Evolutionary conservation across 2,888 invertebrate genomes (phyloP).

Genomic region (Drosophila mimetica): DNA sequence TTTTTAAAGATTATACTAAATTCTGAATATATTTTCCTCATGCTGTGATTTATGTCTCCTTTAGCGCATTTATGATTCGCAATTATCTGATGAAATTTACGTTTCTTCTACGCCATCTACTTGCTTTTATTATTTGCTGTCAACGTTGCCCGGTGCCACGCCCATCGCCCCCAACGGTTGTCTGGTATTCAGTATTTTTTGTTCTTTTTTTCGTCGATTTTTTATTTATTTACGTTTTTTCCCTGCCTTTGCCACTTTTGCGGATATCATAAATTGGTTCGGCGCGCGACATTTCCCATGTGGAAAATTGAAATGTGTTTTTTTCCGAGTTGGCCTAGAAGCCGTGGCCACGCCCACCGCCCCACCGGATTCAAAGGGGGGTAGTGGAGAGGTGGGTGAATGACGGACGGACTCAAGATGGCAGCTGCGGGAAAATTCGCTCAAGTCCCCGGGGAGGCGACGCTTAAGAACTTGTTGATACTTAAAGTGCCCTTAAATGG

Average conservation of each 20-base stretch:
- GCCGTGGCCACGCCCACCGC: conserved; percentile 30
- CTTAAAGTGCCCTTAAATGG: background rate
- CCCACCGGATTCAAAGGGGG: background rate
- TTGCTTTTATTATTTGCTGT: conserved; percentile 56
- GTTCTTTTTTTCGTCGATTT: conserved; percentile 22
- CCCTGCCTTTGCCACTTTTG: conserved; percentile 51
- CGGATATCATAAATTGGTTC: conserved; percentile 81
- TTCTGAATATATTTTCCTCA: background rate
- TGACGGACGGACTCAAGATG: conserved; percentile 34
- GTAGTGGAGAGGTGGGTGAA: background rate
- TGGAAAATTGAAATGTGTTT: conserved; percentile 76
- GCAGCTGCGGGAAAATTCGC: conserved; percentile 14
- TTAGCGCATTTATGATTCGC: conserved; percentile 38
- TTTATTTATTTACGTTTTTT: conserved; percentile 30
- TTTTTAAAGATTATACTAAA: background rate
- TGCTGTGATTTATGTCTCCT: background rate
- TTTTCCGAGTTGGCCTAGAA: conserved; percentile 17
- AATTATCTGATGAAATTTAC: conserved; percentile 12
- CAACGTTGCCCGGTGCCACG: conserved; percentile 51
- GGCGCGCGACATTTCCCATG: conserved; percentile 77
- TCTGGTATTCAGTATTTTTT: conserved; percentile 26
- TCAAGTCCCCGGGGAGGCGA: conserved; percentile 1
- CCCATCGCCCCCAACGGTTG: conserved; percentile 32
- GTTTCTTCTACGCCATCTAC: conserved; percentile 18
- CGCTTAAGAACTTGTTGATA: conserved; percentile 20